Conservation (phyloP, 30 jellyfish, hydroid and myxozoan species). For the Chrysaora quinquecirrha region DNA sequence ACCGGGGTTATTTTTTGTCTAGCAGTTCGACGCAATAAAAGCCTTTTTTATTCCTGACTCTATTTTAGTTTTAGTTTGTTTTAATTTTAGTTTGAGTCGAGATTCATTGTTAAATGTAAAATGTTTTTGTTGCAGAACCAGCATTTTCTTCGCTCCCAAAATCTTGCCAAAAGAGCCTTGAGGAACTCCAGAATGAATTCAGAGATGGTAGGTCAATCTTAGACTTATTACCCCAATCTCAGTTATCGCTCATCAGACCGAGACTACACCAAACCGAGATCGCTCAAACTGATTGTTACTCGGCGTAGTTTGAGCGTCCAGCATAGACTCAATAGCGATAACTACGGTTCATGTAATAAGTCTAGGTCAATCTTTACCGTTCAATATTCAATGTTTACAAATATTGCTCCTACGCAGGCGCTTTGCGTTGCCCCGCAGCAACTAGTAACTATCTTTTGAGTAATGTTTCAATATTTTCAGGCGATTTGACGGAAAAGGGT, state of each 20-base stretch:
- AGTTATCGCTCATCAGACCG: too few species aligned
- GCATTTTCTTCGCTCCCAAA: slow-evolving; percentile 51
- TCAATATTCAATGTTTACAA: neutral
- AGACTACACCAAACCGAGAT: too few species aligned
- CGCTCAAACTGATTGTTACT: too few species aligned
- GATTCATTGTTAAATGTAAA: neutral
- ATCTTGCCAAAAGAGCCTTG: slow-evolving; percentile 20
- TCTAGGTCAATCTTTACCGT: neutral
- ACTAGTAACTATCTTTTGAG: neutral
- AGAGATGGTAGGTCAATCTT: slow-evolving; percentile 61
- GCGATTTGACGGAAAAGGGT: slow-evolving; percentile 81
- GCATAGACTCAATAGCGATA: too few species aligned
- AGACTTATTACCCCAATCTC: too few species aligned
- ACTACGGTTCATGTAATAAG: too few species aligned
- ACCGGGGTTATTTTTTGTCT: too few species aligned
- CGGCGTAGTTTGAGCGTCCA: too few species aligned
- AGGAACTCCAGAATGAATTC: slow-evolving; percentile 39
- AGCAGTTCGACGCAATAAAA: neutral
- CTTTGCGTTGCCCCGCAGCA: neutral
- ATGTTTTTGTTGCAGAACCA: slow-evolving; percentile 41
- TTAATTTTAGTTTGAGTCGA: neutral
- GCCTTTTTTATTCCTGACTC: neutral
- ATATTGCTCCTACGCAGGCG: too few species aligned
- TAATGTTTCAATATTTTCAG: slow-evolving; percentile 11
- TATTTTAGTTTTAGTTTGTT: too few species aligned